These are phyloP conservation scores for Erebia palarica DNA, from an alignment of 2,888 invertebrate species.

Conservation along the genomic window DNA sequence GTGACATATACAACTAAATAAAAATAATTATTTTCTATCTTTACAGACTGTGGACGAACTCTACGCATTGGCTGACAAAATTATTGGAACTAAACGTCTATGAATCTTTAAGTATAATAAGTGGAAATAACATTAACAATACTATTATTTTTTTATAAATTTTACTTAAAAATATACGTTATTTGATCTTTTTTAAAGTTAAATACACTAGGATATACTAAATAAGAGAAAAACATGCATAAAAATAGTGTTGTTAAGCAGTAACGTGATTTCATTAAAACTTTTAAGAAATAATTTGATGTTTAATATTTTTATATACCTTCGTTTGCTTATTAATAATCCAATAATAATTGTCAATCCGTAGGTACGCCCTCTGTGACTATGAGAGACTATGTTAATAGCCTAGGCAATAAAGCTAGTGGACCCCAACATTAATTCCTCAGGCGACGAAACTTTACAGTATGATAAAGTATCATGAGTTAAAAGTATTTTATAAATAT, in stretches of 20 bases:
- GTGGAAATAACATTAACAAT: slow-evolving; percentile 2
- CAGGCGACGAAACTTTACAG: too few relatives aligned
- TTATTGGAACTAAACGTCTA: slow-evolving; percentile 79
- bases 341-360: too few relatives aligned
- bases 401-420: too few relatives aligned
- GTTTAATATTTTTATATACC: too few relatives aligned
- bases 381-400: too few relatives aligned
- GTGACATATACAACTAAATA: background rate
- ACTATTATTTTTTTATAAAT: slow-evolving; percentile 19
- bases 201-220: background rate
- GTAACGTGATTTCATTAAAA: slow-evolving; percentile 28
- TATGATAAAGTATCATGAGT: too few relatives aligned
- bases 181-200: slow-evolving; percentile 5
- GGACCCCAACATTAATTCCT: too few relatives aligned
- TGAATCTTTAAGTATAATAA: slow-evolving; percentile 40
- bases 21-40: slow-evolving; percentile 35
- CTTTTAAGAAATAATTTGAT: background rate
- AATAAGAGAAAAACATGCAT: slow-evolving; percentile 14
- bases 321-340: too few relatives aligned
- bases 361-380: too few relatives aligned
- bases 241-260: slow-evolving; percentile 9
- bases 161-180: background rate
- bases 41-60: slow-evolving; percentile 87
- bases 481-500: too few relatives aligned
- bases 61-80: slow-evolving; percentile 85